These are phyloP conservation scores for Pristionchus japonicus DNA, from an alignment of 2,888 invertebrate genomes.

Conservation along the genomic window DNA sequence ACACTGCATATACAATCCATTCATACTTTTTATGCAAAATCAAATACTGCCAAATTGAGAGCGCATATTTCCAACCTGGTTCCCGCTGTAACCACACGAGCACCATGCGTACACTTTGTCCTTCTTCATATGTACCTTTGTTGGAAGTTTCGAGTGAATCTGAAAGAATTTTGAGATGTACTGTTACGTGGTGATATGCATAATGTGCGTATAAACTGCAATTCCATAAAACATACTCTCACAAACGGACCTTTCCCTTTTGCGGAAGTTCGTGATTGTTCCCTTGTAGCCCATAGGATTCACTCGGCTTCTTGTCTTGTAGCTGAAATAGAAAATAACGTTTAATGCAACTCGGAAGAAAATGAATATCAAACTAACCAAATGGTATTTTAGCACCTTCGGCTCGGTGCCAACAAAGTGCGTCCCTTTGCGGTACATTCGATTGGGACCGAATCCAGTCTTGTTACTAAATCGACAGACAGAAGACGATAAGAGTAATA, in stretches of 20 bases:
- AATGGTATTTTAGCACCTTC: slow-evolving; percentile 70
- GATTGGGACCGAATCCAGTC: slow-evolving; percentile 71
- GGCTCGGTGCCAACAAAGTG: slow-evolving; percentile 75
- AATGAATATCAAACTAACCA: slow-evolving; percentile 53
- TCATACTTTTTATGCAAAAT: no score
- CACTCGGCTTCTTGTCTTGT: slow-evolving; percentile 70
- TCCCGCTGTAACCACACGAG: slow-evolving; percentile 91
- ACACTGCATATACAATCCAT: no score
- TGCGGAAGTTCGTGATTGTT: slow-evolving; percentile 70
- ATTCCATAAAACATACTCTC: no score
- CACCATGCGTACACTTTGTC: slow-evolving; percentile 92
- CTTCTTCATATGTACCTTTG: slow-evolving; percentile 76
- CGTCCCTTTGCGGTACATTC: slow-evolving; percentile 66
- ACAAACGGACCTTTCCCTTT: slow-evolving; percentile 66
- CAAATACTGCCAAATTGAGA: slow-evolving; percentile 67
- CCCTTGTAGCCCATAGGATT: slow-evolving; percentile 73
- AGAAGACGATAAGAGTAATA: neutral
- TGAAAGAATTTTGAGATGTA: no score
- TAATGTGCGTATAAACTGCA: no score
- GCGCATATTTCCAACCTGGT: slow-evolving; percentile 79
- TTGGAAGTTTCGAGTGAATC: slow-evolving; percentile 45
- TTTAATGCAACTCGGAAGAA: no score
- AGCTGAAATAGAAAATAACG: slow-evolving; percentile 62
- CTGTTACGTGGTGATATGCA: no score
- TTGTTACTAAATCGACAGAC: slow-evolving; percentile 57